Conservation (phyloP, 2,888 invertebrate genomes). For the Harpagoxenus sublaevis region DNA sequence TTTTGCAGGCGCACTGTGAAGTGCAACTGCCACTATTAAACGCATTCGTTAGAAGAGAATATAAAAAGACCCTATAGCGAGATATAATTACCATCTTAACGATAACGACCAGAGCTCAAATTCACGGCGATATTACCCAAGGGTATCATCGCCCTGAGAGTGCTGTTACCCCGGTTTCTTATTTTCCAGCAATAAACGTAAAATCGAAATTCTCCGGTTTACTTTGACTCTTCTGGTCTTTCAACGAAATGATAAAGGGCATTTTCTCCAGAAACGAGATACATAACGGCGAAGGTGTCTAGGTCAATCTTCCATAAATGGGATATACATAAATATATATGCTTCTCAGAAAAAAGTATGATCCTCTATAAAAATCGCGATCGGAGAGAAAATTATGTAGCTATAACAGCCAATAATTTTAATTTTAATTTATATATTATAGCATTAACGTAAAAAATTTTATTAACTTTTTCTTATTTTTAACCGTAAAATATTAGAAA, state of each 20-base stretch:
- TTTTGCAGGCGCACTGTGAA: background rate
- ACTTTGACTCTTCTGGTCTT: slow-evolving; percentile 9
- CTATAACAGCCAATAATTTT: background rate
- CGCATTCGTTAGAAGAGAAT: slow-evolving; percentile 3
- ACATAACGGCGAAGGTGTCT: slow-evolving; percentile 20
- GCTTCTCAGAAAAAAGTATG: background rate
- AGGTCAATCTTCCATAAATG: slow-evolving; percentile 34
- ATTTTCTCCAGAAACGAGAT: slow-evolving; percentile 24
- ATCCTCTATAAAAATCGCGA: background rate
- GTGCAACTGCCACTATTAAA: slow-evolving; percentile 9
- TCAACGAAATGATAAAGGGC: slow-evolving; percentile 22
- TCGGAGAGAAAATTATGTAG: background rate
- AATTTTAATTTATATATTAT: background rate
- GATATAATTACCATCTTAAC: slow-evolving; percentile 46
- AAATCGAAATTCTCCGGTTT: slow-evolving; percentile 39
- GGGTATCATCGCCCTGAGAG: background rate
- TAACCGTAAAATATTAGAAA: background rate
- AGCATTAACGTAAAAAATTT: background rate
- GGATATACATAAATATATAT: slow-evolving; percentile 19
- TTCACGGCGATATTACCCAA: slow-evolving; percentile 20
- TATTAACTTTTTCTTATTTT: background rate
- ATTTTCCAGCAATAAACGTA: slow-evolving; percentile 43
- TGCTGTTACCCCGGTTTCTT: slow-evolving; percentile 25
- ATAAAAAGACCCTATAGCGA: slow-evolving; percentile 33
- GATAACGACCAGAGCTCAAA: slow-evolving; percentile 25